Evolutionary conservation across 35 echinoderm and acorn worm genomes (phyloP), one percentile per base, ranked within the genome.

Genomic region (Ophiothrix spiculata): DNA sequence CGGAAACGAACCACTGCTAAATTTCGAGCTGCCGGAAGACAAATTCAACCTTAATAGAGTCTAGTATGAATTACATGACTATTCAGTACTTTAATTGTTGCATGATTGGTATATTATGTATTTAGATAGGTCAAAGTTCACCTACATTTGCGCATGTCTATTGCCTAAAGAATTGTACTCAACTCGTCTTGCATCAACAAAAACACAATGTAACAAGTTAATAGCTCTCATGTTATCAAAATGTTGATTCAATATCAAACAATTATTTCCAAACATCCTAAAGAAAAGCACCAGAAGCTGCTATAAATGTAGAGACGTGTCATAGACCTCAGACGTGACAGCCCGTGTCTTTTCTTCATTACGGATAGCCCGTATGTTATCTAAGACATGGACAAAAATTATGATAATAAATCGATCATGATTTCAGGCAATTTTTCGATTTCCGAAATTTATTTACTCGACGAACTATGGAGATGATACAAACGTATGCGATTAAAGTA

Each of bases 361-460:
- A 69, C 23, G 17, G 3, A 2, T 28, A 69, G 60, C 60, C 60
- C 60, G 16, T 69, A 69, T 69, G 60, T 69, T 69, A 69, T 69
- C 60, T 69, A 69, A 69, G 60, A 6, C 60, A 69, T 69, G 60
- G 17, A 69, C 60, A 69, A 69, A 69, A 69, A 69, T 69, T 69
- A 69, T 69, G 60, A 69, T 12, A 25, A 69, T 69, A 69, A 25
- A 69, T 69, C 60, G 60, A 69, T 69, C 60, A 69, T 69, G 60
- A 69, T 69, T n/a, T 69, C 60, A 69, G 60, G 60, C 60, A 69
- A 25, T 12, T 69, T 69, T 69, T 69, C 60, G 60, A 69, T 69
- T 69, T 69, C 60, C 60, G 60, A 69, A 69, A 69, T 69, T 69
- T 69, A 2, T 69, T 69, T 69, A 25, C 60, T n/a, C 29, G 60